Base-by-base conservation (phyloP, 64 coral and sea anemone genomes). In the Pocillopora verrucosa region DNA sequence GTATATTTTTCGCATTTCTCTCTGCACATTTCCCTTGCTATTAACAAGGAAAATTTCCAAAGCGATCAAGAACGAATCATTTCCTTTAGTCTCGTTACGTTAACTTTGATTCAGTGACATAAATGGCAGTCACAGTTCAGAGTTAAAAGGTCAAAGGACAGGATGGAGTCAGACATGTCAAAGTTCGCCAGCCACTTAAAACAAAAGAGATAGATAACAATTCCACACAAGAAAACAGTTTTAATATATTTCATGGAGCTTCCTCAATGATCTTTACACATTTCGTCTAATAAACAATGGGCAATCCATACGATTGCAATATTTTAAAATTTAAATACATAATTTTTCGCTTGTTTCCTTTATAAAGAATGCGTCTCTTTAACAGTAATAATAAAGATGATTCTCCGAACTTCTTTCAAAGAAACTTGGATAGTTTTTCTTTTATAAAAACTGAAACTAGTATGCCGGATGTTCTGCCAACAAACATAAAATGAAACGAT, bases 251-350 rank as follows among this genome's bases (percentile, higher is more conserved):
- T 85, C 41, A 85, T 68, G n/a, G 19, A 20, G 36, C 45, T 85
- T 56, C 65, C 56, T 85, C 82, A 72, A 85, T 85, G 82, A 17
- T 85, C 65, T 85, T 85, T 85, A 85, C 82, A 85, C 82, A 85
- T 72, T 25, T 85, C 82, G 82, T 85, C 82, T 85, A 51, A 51
- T 72, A 30, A 85, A 72, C 36, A 56, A 70, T 85, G 58, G 22
- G 57, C 82, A 85, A 85, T 19, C 65, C 57, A 2, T 10, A 9
- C 13, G 64, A 65, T 65, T 72, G 65, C 37, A 16, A 9, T 85
- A 70, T 85, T 85, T 35, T 20, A 72, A 72, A 72, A 58, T 58
- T 70, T 70, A 72, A 67, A 85, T 15, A 72, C 62, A 72, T 22
- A 5, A 56, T 51, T 81, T 81, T 58, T 81, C 14, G 10, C 26